These are phyloP conservation scores for Eulimnadia texana DNA, from an alignment of 1,140 invertebrate species.

Conservation along the genomic window DNA sequence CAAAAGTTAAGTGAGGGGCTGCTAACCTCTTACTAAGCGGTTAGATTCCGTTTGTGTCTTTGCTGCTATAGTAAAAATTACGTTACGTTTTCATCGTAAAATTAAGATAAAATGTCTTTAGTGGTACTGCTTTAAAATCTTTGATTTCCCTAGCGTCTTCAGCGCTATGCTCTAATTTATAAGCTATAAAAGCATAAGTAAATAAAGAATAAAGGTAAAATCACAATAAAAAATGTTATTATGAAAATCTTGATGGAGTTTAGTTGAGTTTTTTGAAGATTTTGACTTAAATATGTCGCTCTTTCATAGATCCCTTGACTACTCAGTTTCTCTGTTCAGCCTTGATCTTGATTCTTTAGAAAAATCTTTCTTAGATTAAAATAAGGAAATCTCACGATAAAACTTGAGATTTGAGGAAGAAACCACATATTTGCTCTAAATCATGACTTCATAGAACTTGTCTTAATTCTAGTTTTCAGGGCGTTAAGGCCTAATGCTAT, in stretches of 20 bases:
- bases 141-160: constrained; percentile 35
- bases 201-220: constrained; percentile 18
- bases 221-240: neutral
- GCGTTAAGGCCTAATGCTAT: neutral
- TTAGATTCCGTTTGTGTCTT: constrained; percentile 35
- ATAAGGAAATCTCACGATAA: constrained; percentile 25
- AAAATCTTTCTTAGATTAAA: constrained; percentile 24
- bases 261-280: constrained; percentile 26
- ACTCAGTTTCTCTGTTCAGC: constrained; percentile 33
- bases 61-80: constrained; percentile 41
- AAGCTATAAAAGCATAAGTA: constrained; percentile 38
- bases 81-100: constrained; percentile 42
- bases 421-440: constrained; percentile 28
- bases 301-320: constrained; percentile 27
- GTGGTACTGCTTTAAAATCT: constrained; percentile 5
- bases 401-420: constrained; percentile 31
- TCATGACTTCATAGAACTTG: neutral
- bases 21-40: constrained; percentile 27
- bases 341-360: constrained; percentile 29
- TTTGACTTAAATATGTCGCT: constrained; percentile 25
- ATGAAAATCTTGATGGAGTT: constrained; percentile 32
- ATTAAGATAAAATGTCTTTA: constrained; percentile 24
- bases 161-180: constrained; percentile 38
- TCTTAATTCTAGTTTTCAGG: neutral
- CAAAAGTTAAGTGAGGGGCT: constrained; percentile 26